Percentiles rank a stretch among this genome's conserved stretches.
Conservation (phyloP, 2,113 vertebrate species). For the Grantiella picta region DNA sequence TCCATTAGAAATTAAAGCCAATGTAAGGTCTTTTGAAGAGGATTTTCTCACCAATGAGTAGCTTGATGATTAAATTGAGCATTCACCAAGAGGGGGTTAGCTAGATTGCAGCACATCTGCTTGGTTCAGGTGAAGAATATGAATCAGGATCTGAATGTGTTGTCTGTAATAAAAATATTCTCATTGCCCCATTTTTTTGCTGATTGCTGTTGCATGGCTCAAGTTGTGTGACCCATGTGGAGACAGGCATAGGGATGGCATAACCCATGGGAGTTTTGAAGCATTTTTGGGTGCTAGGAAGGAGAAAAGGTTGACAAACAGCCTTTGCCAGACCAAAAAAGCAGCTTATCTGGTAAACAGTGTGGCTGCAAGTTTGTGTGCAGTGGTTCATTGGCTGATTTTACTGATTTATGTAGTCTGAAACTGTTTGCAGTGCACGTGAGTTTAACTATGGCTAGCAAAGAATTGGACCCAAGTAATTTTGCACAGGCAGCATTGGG, state of each 20-base stretch:
- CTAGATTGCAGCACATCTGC: background rate
- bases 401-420: background rate
- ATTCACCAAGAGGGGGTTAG: background rate
- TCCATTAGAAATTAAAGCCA: background rate
- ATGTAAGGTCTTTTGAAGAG: background rate
- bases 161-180: background rate
- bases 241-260: background rate
- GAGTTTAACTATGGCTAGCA: background rate
- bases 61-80: background rate
- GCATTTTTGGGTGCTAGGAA: background rate
- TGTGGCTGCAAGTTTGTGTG: background rate
- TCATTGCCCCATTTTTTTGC: background rate
- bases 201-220: background rate
- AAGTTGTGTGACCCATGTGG: background rate
- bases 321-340: background rate
- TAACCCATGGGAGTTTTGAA: background rate
- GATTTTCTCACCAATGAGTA: background rate
- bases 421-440: background rate
- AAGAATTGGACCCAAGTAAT: background rate
- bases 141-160: background rate
- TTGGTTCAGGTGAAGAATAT: background rate
- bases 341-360: background rate
- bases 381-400: background rate
- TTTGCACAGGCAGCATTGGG: background rate
- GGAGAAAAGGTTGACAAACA: background rate